phyloP scores from a whole-genome alignment of 2,888 invertebrate genomes.

The Papilio protenor region DNA sequence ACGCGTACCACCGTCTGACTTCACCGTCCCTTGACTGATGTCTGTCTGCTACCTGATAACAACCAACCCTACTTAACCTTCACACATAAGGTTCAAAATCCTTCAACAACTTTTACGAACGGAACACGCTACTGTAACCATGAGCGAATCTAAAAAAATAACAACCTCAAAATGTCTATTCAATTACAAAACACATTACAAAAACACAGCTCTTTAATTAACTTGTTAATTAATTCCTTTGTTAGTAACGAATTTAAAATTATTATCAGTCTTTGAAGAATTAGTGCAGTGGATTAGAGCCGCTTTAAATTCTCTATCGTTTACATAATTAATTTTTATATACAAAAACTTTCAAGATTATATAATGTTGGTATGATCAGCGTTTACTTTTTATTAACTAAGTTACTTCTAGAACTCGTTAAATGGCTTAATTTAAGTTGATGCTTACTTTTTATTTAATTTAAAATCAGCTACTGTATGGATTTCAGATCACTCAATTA shows the following conservation, averaged over 20 bases:
- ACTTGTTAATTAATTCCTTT: constrained; percentile 41
- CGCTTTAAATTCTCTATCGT: background rate
- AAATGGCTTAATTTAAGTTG: no score
- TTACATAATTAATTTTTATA: constrained; percentile 24
- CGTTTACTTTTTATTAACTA: background rate
- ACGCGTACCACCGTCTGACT: constrained; percentile 67
- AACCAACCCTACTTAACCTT: constrained; percentile 54
- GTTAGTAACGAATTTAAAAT: constrained; percentile 37
- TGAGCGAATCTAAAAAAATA: constrained; percentile 31
- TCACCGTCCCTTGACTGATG: constrained; percentile 70
- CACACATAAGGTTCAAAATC: constrained; percentile 53
- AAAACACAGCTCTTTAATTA: constrained; percentile 37
- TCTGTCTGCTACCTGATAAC: constrained; percentile 72
- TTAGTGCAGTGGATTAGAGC: constrained; percentile 20
- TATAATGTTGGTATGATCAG: background rate
- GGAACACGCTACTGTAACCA: constrained; percentile 30
- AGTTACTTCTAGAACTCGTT: background rate
- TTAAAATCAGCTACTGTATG: no score
- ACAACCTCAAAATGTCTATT: constrained; percentile 27
- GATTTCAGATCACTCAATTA: background rate
- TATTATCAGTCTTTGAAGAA: constrained; percentile 31
- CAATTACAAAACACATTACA: constrained; percentile 29
- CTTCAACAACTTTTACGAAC: constrained; percentile 28
- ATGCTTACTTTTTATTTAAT: no score
- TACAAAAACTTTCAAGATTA: constrained; percentile 10